Evolutionary conservation across 2,113 vertebrate species (phyloP).

Genomic region (Ornithorhynchus anatinus): DNA sequence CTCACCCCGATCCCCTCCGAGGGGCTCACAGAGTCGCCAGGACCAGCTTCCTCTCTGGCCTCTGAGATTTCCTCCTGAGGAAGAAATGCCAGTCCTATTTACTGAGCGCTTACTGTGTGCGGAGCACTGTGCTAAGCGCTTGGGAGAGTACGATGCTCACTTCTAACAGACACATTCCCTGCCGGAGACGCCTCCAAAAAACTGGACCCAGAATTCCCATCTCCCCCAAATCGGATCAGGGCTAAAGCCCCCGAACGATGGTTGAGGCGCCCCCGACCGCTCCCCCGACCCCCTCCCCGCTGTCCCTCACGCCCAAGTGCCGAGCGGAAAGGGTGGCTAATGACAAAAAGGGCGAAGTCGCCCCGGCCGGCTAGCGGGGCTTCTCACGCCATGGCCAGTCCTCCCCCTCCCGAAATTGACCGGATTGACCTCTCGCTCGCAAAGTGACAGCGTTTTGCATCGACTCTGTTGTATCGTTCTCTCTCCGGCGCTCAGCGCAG

Average conservation of each 20-base stretch:
- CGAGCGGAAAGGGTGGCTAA: constrained; percentile 82
- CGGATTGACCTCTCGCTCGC: constrained; percentile 75
- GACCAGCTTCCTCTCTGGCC: not conserved
- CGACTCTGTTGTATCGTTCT: constrained; percentile 86
- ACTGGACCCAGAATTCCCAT: not conserved
- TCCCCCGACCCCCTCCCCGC: not conserved
- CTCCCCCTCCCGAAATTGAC: constrained; percentile 82
- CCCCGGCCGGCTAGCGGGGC: constrained; percentile 85
- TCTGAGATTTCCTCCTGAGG: too few relatives aligned
- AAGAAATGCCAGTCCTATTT: too few relatives aligned
- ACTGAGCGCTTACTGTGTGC: too few relatives aligned
- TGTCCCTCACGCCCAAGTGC: not conserved
- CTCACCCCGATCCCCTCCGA: fast-evolving
- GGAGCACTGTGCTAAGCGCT: too few relatives aligned
- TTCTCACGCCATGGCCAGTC: constrained; percentile 86
- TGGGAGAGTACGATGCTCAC: not conserved
- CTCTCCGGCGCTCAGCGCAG: constrained; percentile 83
- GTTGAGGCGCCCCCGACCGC: not conserved
- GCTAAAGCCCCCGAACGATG: not conserved
- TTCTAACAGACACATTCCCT: not conserved
- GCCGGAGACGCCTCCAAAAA: not conserved
- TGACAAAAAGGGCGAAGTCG: constrained; percentile 82
- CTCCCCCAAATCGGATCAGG: not conserved
- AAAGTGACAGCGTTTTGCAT: constrained; percentile 76
- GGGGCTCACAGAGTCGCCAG: too few relatives aligned